These are phyloP conservation scores for Polypedilum pembai DNA, from an alignment of 1,140 invertebrate species.

Conservation along the genomic window DNA sequence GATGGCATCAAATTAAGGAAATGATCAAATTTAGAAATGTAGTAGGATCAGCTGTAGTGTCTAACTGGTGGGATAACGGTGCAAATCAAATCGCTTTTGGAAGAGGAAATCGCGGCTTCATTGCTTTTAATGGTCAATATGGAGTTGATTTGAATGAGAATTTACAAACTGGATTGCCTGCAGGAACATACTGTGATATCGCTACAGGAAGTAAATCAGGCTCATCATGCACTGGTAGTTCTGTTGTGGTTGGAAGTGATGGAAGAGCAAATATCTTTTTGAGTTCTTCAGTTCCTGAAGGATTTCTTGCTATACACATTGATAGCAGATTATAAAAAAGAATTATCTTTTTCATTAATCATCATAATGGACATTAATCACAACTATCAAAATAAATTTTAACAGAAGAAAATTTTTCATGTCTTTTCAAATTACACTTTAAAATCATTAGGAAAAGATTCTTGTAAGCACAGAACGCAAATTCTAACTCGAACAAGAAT, in stretches of 20 bases:
- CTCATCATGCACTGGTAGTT: slow-evolving; percentile 62
- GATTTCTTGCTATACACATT: slow-evolving; percentile 69
- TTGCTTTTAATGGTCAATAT: slow-evolving; percentile 62
- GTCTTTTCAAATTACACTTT: too few species aligned
- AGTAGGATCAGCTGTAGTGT: slow-evolving; percentile 48
- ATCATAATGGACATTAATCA: too few species aligned
- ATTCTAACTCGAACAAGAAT: too few species aligned
- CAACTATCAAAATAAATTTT: too few species aligned
- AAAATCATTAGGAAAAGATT: too few species aligned
- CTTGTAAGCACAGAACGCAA: too few species aligned
- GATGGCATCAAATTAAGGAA: slow-evolving; percentile 72
- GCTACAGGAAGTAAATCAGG: slow-evolving; percentile 61
- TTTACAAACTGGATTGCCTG: slow-evolving; percentile 62
- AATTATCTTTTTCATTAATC: too few species aligned
- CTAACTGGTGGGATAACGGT: slow-evolving; percentile 66
- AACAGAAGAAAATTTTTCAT: too few species aligned
- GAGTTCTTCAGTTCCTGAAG: slow-evolving; percentile 50
- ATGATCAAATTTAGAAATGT: slow-evolving; percentile 71
- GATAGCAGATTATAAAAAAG: slow-evolving; percentile 35
- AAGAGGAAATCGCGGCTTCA: slow-evolving; percentile 59
- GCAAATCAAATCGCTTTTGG: slow-evolving; percentile 70
- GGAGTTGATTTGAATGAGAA: slow-evolving; percentile 47
- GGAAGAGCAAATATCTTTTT: slow-evolving; percentile 48
- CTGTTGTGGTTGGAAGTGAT: slow-evolving; percentile 53
- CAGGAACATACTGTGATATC: slow-evolving; percentile 78